These are phyloP conservation scores for Clarias macrocephalus DNA, from an alignment of 2,113 vertebrate genomes.

Conservation along the genomic window DNA sequence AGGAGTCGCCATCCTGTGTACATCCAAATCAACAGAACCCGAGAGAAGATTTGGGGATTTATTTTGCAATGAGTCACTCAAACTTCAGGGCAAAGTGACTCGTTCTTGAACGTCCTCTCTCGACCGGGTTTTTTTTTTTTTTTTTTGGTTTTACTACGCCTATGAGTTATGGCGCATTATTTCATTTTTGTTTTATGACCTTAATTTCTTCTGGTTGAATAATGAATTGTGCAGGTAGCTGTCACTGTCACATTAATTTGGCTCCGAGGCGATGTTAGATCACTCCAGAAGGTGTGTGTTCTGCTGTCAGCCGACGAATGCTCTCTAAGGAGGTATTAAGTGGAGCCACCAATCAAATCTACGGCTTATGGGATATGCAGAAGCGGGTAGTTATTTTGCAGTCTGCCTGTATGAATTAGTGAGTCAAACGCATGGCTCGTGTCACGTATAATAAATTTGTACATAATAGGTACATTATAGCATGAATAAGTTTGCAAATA, in stretches of 20 bases:
- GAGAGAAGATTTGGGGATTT: background rate
- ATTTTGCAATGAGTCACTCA: background rate
- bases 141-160: slow-evolving; percentile 4
- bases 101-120: background rate
- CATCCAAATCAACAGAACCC: background rate
- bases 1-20: background rate
- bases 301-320: slow-evolving; percentile 9
- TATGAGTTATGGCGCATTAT: slow-evolving; percentile 56
- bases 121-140: background rate
- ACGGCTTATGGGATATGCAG: slow-evolving; percentile 32
- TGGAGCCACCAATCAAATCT: slow-evolving; percentile 34
- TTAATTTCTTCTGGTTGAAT: slow-evolving; percentile 58
- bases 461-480: background rate
- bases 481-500: slow-evolving; percentile 38
- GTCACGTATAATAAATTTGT: slow-evolving; percentile 1
- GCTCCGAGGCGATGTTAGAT: slow-evolving; percentile 35
- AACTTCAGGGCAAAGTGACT: slow-evolving; percentile 1
- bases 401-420: slow-evolving; percentile 18
- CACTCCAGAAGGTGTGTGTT: slow-evolving; percentile 31
- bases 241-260: slow-evolving; percentile 29
- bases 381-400: slow-evolving; percentile 15
- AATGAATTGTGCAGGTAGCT: slow-evolving; percentile 56
- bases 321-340: slow-evolving; percentile 41
- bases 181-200: slow-evolving; percentile 53
- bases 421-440: background rate